Evolutionary conservation across 1,140 invertebrate species (phyloP).

Genomic region (Drosophila ohnishii): DNA sequence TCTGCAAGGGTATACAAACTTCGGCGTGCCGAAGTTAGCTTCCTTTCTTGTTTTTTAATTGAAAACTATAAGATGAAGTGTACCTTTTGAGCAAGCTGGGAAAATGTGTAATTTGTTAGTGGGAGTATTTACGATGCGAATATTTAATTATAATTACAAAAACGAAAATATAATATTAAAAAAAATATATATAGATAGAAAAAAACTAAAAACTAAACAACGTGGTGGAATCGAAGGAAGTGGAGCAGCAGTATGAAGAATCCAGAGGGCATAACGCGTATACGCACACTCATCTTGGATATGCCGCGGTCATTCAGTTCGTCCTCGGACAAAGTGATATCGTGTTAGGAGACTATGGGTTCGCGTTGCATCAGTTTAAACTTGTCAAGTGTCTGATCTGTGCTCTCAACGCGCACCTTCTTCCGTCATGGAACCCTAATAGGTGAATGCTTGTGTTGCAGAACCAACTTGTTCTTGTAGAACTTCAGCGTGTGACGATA

Average conservation of each 20-base stretch:
- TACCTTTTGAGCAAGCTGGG: no score
- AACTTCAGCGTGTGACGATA: conserved; percentile 92
- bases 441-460: conserved; percentile 91
- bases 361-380: conserved; percentile 95
- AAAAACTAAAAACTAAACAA: no score
- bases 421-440: conserved; percentile 92
- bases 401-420: conserved; percentile 85
- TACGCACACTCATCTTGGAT: conserved; percentile 94
- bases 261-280: conserved; percentile 96
- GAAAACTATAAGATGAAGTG: no score
- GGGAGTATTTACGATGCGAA: no score
- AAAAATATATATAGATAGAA: no score
- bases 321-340: conserved; percentile 98
- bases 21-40: no score
- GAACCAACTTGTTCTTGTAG: conserved; percentile 91
- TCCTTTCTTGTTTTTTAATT: no score
- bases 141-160: no score
- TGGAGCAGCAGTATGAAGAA: conserved; percentile 96
- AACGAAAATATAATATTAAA: no score
- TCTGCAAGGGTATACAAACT: no score
- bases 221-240: no score
- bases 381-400: conserved; percentile 92
- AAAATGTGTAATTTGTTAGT: no score
- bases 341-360: conserved; percentile 96
- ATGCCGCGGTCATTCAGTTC: conserved; percentile 99